Conservation (phyloP, 37 sponge, comb jelly and placozoan genomes). For the Crambe crambe region DNA sequence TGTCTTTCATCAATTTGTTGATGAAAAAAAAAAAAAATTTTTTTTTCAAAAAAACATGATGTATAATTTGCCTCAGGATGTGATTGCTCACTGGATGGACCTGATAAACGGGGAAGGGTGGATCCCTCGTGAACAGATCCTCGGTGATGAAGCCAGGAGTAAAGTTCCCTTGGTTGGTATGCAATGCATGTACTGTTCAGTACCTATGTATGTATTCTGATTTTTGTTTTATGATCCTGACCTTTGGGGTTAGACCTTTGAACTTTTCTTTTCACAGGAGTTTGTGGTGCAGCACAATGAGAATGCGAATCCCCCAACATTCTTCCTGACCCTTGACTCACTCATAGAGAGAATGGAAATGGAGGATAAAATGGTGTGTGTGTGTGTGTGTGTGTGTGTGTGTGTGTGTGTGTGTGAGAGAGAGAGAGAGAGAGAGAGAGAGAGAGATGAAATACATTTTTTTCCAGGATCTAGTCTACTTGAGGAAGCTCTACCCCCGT, state of each 20-base stretch:
- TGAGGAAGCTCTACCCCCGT: constrained; percentile 79
- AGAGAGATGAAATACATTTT: neutral
- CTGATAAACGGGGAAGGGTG: constrained; percentile 94
- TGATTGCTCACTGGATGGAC: constrained; percentile 98
- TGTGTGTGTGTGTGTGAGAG: neutral
- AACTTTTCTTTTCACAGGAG: constrained; percentile 46
- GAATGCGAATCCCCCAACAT: constrained; percentile 97
- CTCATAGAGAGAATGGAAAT: constrained; percentile 71
- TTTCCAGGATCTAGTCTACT: constrained; percentile 58
- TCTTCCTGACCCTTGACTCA: constrained; percentile 93
- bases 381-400: neutral
- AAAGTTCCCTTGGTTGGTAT: constrained; percentile 57
- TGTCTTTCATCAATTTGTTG: too few species aligned
- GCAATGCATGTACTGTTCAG: too few species aligned
- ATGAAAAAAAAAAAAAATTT: too few species aligned
- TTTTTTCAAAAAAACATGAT: too few species aligned
- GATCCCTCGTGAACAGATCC: constrained; percentile 98
- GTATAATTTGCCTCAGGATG: constrained; percentile 80
- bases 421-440: neutral
- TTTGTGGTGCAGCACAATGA: constrained; percentile 95
- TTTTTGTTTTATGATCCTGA: too few species aligned
- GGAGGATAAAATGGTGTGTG: constrained; percentile 38
- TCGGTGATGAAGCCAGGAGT: constrained; percentile 91
- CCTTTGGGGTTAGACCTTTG: too few species aligned
- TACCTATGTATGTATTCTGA: too few species aligned